phyloP scores from a whole-genome alignment of 2,888 invertebrate species.

The Gnatocerus cornutus region DNA sequence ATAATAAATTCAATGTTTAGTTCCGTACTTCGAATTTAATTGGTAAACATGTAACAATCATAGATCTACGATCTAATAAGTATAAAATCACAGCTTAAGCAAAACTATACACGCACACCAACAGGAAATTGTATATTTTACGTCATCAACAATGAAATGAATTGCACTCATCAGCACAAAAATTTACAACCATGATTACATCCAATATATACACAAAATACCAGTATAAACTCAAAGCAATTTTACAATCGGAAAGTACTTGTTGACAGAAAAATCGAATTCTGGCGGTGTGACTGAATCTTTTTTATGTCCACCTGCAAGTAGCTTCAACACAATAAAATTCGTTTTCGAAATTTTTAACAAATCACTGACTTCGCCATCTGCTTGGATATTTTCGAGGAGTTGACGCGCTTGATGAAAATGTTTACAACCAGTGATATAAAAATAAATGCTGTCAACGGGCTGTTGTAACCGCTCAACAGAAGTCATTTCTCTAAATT shows the following conservation, averaged over 20 bases:
- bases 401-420: slow-evolving; percentile 93
- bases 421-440: slow-evolving; percentile 90
- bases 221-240: slow-evolving; percentile 62
- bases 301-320: slow-evolving; percentile 94
- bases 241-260: slow-evolving; percentile 94
- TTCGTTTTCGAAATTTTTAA: slow-evolving; percentile 96
- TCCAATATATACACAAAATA: not conserved
- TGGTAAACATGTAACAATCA: not conserved
- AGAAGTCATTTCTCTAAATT: slow-evolving; percentile 90
- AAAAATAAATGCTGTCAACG: slow-evolving; percentile 76
- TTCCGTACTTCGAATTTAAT: not conserved
- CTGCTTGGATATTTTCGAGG: slow-evolving; percentile 86
- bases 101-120: not conserved
- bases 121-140: not conserved
- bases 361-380: slow-evolving; percentile 87
- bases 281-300: slow-evolving; percentile 89
- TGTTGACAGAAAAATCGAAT: slow-evolving; percentile 92
- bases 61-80: not conserved
- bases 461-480: slow-evolving; percentile 75
- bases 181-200: not conserved
- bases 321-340: slow-evolving; percentile 93
- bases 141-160: not conserved
- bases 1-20: no score
- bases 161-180: slow-evolving; percentile 1
- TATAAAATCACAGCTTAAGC: slow-evolving; percentile 5